A percentile compares a stretch with the other conserved stretches of the same genome.
Conservation (phyloP, 1,140 invertebrate species). For the Caenorhabditis remanei region DNA sequence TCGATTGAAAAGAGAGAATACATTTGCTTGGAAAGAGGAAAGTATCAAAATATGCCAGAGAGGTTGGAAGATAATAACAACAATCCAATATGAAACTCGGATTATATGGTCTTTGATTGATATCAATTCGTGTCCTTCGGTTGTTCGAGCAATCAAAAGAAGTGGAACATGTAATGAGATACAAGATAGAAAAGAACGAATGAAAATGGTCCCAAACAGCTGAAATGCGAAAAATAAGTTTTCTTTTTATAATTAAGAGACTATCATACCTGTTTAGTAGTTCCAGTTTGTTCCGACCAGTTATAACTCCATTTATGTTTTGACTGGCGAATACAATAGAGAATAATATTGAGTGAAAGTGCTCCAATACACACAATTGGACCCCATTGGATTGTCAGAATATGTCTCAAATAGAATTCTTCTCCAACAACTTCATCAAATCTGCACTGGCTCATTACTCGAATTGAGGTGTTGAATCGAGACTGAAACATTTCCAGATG, state of each 20-base stretch:
- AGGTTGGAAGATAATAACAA: constrained; percentile 61
- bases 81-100: constrained; percentile 2
- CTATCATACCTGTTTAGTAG: constrained; percentile 31
- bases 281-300: constrained; percentile 51
- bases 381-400: constrained; percentile 56
- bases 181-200: constrained; percentile 48
- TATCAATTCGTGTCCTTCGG: constrained; percentile 41
- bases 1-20: constrained; percentile 61
- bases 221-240: not conserved
- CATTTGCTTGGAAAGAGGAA: constrained; percentile 25
- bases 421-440: constrained; percentile 62
- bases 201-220: constrained; percentile 28
- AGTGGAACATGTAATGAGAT: constrained; percentile 53
- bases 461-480: constrained; percentile 43
- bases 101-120: constrained; percentile 27
- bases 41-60: constrained; percentile 59
- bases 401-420: constrained; percentile 54
- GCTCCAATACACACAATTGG: constrained; percentile 59
- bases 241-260: not conserved
- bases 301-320: constrained; percentile 59
- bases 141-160: constrained; percentile 32
- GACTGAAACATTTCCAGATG: not conserved
- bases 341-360: constrained; percentile 6
- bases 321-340: constrained; percentile 52
- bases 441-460: constrained; percentile 51